Conservation (phyloP, 2,113 vertebrate genomes). For the Atlantisia rogersi region DNA sequence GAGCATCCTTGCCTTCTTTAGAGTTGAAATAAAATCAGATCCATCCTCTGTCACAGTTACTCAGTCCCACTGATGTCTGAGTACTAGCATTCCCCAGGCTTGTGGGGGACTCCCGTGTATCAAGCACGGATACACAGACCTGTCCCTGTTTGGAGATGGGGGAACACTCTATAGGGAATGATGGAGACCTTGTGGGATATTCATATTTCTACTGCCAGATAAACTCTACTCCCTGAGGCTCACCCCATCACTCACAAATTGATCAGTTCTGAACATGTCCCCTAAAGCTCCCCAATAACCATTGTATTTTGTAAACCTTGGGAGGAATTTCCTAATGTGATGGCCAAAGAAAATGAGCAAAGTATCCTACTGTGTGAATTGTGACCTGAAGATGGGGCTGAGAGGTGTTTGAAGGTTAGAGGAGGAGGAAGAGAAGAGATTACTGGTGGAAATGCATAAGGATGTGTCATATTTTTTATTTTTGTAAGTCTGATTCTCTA, state of each 20-base stretch:
- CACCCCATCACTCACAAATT: neutral
- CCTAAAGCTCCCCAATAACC: neutral
- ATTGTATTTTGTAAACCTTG: neutral
- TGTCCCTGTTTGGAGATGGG: neutral
- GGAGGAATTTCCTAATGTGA: neutral
- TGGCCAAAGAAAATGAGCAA: neutral
- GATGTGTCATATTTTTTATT: slow-evolving; percentile 74
- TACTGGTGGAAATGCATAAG: slow-evolving; percentile 32
- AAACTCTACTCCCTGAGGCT: neutral
- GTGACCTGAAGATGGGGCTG: slow-evolving; percentile 44
- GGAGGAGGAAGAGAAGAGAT: neutral
- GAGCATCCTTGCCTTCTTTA: neutral
- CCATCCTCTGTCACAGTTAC: neutral
- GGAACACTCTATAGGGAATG: neutral
- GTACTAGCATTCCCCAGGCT: neutral
- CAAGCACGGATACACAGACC: neutral
- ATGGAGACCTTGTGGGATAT: neutral
- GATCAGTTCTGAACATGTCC: neutral
- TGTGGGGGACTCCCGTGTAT: accelerated
- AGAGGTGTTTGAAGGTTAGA: slow-evolving; percentile 63
- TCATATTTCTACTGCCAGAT: neutral
- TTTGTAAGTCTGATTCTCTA: slow-evolving; percentile 74
- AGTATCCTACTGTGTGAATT: neutral
- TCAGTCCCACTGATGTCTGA: neutral
- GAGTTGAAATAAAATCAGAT: neutral